Base-by-base conservation (phyloP, 2,888 invertebrate genomes). In the Microctonus brassicae region DNA sequence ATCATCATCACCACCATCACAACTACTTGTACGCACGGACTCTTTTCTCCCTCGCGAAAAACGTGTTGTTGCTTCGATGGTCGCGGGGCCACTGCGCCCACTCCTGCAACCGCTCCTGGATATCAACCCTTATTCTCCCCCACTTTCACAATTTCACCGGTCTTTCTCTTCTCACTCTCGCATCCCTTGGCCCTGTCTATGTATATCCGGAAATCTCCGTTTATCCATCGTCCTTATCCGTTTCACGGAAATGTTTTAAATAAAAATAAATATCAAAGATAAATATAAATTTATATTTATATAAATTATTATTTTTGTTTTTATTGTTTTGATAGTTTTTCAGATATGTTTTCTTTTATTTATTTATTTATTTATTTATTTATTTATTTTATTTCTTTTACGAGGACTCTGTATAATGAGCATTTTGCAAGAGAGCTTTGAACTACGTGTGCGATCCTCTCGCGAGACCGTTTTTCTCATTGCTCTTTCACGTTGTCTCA, bases 61-160 rank as follows among this genome's bases (percentile, higher is more conserved):
- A 17, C 47, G 82, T 86, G 88, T 85, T 86, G 86, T 84, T 86
- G 85, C 87, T 87, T 85, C 86, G 86, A 84, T 88, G 88, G 88
- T 89, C 88, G 84, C 89, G 89, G 89, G 89, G 89, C 89, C 84
- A 87, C 87, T 88, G 87, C 87, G 87, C 87, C 87, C 88, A 87
- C 86, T 87, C 89, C 89, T 88, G 86, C 87, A 87, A 91, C 90
- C 89, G 87, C 90, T 89, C 89, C 70, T 55, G 58, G 34, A 64
- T 57, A 63, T 69, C 63, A 69, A 67, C 61, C 53, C 65, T 33
- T 55, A 29, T 60, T 26, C 13, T 13, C 53, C 22, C 29, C 39
- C 82, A 80, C 83, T 79, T 79, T 73, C 81, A 75, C 78, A 77
- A 77, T 55, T n/a, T 52, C 10, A n/a, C 2, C 33, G 2, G 29